phyloP scores from a whole-genome alignment of 2,797 vertebrate genomes.

The Loriculus beryllinus region DNA sequence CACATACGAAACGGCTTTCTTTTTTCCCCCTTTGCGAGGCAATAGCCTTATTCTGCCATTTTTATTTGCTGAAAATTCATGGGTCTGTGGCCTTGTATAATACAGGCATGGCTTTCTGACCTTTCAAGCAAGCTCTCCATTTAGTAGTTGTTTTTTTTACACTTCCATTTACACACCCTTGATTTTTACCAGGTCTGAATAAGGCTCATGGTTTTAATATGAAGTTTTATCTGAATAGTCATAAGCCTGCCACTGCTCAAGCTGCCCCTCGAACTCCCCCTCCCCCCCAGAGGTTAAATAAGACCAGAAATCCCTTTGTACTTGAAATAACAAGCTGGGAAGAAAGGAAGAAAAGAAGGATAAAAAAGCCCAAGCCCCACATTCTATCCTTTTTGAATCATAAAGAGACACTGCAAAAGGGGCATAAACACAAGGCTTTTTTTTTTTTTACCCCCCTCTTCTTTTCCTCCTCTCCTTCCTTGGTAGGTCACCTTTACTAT shows the following conservation, averaged over 20 bases:
- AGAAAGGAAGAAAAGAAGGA: conserved; percentile 31
- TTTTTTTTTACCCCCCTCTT: background rate
- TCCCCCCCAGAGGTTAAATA: conserved; percentile 36
- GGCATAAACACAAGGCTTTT: background rate
- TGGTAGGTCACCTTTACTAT: conserved; percentile 48
- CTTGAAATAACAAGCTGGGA: background rate
- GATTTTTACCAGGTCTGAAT: conserved; percentile 28
- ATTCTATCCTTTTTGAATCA: conserved; percentile 11
- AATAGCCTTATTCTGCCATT: background rate
- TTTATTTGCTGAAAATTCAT: background rate
- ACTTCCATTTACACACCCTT: conserved; percentile 1
- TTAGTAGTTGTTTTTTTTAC: conserved; percentile 27
- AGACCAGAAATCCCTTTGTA: conserved; percentile 53
- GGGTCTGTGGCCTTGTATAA: background rate
- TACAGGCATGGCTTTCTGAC: background rate
- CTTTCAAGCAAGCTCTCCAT: conserved; percentile 9
- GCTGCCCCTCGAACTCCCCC: conserved; percentile 7
- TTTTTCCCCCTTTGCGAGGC: background rate
- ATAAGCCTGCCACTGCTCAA: conserved; percentile 25
- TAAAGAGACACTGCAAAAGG: conserved; percentile 3
- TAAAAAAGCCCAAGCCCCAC: conserved; percentile 40
- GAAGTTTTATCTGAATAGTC: conserved; percentile 54
- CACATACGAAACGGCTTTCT: background rate
- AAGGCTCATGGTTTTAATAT: conserved; percentile 33
- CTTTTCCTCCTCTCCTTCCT: background rate